Conservation (phyloP, 2,888 invertebrate genomes). For the Andrena fulva region DNA sequence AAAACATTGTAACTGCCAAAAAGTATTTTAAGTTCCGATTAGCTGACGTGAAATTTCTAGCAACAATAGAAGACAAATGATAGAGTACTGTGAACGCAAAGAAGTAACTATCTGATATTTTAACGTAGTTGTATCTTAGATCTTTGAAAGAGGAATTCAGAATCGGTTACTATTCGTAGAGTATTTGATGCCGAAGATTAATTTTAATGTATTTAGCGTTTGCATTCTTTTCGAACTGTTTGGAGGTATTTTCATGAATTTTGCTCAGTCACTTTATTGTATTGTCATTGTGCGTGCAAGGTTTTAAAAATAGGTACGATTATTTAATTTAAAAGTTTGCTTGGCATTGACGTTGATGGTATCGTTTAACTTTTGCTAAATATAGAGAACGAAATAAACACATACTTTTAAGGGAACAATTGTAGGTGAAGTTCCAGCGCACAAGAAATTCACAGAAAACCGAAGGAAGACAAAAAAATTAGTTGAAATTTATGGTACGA, state of each 20-base stretch:
- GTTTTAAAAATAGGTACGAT: background rate
- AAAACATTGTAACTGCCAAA: conserved; percentile 55
- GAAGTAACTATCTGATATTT: conserved; percentile 31
- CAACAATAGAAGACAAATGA: conserved; percentile 16
- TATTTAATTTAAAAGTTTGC: conserved; percentile 13
- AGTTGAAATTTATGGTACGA: conserved; percentile 44
- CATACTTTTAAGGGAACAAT: conserved; percentile 57
- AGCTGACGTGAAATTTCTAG: conserved; percentile 39
- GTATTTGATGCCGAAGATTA: conserved; percentile 38
- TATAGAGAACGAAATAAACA: conserved; percentile 22
- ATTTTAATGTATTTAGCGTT: conserved; percentile 19
- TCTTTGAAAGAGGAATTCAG: conserved; percentile 1
- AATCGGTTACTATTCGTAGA: conserved; percentile 12
- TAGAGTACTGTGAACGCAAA: conserved; percentile 12
- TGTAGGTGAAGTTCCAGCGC: conserved; percentile 59
- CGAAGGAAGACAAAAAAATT: conserved; percentile 34
- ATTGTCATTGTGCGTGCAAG: background rate
- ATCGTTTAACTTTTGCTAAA: conserved; percentile 24
- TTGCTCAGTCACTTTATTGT: conserved; percentile 2
- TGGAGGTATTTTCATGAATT: conserved; percentile 14
- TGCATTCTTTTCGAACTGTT: conserved; percentile 1
- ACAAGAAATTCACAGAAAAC: conserved; percentile 47
- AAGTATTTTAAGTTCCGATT: conserved; percentile 50
- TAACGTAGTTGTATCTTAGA: conserved; percentile 7
- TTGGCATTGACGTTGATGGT: background rate